Conservation (phyloP, 1,140 invertebrate genomes). For the Pararge aegeria region DNA sequence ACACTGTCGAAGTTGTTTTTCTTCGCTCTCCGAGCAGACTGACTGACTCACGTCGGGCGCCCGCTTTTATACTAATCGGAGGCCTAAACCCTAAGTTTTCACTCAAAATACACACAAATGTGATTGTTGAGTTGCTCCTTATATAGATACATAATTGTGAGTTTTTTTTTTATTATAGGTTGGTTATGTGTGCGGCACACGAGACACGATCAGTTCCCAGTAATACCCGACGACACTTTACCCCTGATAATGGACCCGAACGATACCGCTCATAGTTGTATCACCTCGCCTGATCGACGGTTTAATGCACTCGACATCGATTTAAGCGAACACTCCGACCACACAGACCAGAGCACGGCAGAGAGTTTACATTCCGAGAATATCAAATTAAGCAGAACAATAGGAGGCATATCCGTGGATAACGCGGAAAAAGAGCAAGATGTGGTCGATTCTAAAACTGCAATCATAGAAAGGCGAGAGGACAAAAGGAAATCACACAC, state of each 20-base stretch:
- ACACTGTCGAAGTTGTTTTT: too few relatives aligned
- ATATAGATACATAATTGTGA: too few relatives aligned
- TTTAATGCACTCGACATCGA: constrained; percentile 62
- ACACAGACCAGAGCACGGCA: constrained; percentile 69
- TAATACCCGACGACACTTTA: constrained; percentile 85
- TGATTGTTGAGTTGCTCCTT: too few relatives aligned
- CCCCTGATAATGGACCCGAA: constrained; percentile 47
- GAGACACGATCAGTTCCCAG: constrained; percentile 91
- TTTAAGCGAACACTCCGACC: constrained; percentile 72
- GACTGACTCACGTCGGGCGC: too few relatives aligned
- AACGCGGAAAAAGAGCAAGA: constrained; percentile 46
- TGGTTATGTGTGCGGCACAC: constrained; percentile 92
- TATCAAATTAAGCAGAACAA: constrained; percentile 41
- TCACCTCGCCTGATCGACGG: constrained; percentile 57
- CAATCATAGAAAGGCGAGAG: constrained; percentile 33
- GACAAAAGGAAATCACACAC: constrained; percentile 80
- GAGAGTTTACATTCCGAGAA: constrained; percentile 68
- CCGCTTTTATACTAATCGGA: too few relatives aligned
- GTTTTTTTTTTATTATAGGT: too few relatives aligned
- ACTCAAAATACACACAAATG: too few relatives aligned
- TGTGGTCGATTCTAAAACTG: constrained; percentile 50
- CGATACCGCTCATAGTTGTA: constrained; percentile 37
- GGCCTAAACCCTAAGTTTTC: too few relatives aligned
- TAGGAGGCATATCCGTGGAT: constrained; percentile 38
- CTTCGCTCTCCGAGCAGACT: too few relatives aligned